phyloP scores from a whole-genome alignment of 2,888 invertebrate genomes.

The Taphrorychus bicolor region DNA sequence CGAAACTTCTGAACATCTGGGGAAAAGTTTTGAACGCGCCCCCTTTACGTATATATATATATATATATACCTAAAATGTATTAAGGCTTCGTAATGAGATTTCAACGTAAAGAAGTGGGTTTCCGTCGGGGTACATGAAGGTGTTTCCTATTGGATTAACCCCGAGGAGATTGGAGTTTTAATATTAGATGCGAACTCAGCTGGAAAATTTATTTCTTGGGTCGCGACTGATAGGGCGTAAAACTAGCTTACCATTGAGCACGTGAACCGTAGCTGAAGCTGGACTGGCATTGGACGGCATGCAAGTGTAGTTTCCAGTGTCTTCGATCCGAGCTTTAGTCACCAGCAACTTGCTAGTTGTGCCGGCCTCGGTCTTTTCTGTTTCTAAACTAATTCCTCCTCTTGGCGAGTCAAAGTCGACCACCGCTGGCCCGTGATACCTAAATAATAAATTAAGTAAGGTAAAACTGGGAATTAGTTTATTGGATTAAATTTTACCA shows the following conservation, averaged over 20 bases:
- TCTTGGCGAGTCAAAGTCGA: constrained; percentile 83
- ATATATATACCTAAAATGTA: constrained; percentile 37
- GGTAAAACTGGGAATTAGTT: not conserved
- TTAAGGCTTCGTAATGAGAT: constrained; percentile 34
- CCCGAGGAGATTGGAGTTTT: constrained; percentile 34
- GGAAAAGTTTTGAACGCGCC: constrained; percentile 27
- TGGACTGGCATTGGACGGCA: constrained; percentile 83
- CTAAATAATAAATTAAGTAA: constrained; percentile 11
- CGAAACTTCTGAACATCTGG: constrained; percentile 11
- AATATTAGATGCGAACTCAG: constrained; percentile 34
- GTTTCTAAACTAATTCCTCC: constrained; percentile 89
- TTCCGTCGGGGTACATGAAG: constrained; percentile 28
- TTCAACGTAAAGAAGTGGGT: constrained; percentile 21
- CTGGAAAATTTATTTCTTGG: constrained; percentile 24
- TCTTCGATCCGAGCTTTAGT: constrained; percentile 84
- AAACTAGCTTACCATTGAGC: constrained; percentile 72
- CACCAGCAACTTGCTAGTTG: constrained; percentile 82
- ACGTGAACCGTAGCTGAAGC: constrained; percentile 86
- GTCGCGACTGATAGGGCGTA: constrained; percentile 8
- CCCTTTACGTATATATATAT: no score
- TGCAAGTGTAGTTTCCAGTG: constrained; percentile 91
- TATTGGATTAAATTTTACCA: constrained; percentile 62
- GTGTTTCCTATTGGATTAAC: constrained; percentile 39
- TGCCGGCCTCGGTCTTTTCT: constrained; percentile 82
- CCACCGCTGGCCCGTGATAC: constrained; percentile 80